phyloP scores from a whole-genome alignment of 2,888 invertebrate species.

The Stenoptilia bipunctidactyla region DNA sequence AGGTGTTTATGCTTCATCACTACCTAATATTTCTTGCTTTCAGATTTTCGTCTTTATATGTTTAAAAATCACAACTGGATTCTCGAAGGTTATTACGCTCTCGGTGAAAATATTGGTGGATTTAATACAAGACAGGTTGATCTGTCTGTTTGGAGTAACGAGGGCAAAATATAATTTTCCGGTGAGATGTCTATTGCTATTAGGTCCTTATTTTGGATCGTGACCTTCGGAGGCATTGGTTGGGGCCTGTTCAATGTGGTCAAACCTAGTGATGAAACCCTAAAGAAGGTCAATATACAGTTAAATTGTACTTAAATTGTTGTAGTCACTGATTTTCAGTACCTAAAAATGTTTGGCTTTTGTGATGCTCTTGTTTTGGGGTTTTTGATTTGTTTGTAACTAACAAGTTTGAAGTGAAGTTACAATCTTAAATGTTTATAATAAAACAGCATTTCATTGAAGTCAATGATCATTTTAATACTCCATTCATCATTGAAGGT shows the following conservation, averaged over 20 bases:
- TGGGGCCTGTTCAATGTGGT: slow-evolving; percentile 70
- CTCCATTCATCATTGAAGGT: slow-evolving; percentile 28
- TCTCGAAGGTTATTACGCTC: slow-evolving; percentile 77
- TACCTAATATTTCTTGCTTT: slow-evolving; percentile 28
- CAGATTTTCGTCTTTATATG: slow-evolving; percentile 80
- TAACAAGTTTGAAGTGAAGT: neutral
- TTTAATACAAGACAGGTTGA: slow-evolving; percentile 66
- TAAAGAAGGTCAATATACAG: slow-evolving; percentile 59
- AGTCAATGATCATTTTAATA: too few relatives aligned
- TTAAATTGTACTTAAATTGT: slow-evolving; percentile 18
- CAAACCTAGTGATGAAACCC: slow-evolving; percentile 67
- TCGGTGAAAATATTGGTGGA: slow-evolving; percentile 75
- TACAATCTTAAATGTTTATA: neutral
- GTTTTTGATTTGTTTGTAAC: slow-evolving; percentile 1
- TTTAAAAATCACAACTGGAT: slow-evolving; percentile 74
- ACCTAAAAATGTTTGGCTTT: slow-evolving; percentile 1
- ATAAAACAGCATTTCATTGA: too few relatives aligned
- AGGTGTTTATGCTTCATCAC: slow-evolving; percentile 4
- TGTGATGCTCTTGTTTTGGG: neutral
- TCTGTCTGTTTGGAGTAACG: slow-evolving; percentile 67
- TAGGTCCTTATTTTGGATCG: slow-evolving; percentile 70
- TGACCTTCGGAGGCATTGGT: slow-evolving; percentile 71
- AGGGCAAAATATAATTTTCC: slow-evolving; percentile 51
- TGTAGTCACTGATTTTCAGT: slow-evolving; percentile 24
- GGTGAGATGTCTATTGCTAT: slow-evolving; percentile 63